Percentiles rank a stretch among this genome's conserved stretches.
phyloP scores from a whole-genome alignment of 1,140 invertebrate species.

The Maniola jurtina region DNA sequence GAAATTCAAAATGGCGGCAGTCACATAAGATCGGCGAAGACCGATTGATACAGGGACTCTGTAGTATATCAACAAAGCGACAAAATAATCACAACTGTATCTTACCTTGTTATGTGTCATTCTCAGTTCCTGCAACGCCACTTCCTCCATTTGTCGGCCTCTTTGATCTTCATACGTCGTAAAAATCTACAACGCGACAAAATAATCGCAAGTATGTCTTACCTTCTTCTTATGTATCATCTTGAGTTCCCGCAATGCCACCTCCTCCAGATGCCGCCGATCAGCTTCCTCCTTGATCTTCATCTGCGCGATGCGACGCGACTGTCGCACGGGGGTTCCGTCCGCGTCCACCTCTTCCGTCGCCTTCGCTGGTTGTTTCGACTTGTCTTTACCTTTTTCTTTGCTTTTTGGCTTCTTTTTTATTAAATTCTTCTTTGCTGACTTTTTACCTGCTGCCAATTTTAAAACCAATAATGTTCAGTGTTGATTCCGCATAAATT shows the following conservation, averaged over 20 bases:
- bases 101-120: slow-evolving; percentile 81
- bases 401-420: slow-evolving; percentile 57
- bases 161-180: slow-evolving; percentile 87
- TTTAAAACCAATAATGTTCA: background rate
- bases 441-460: slow-evolving; percentile 47
- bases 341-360: slow-evolving; percentile 37
- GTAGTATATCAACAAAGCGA: too few relatives aligned
- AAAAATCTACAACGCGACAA: too few relatives aligned
- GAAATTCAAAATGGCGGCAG: too few relatives aligned
- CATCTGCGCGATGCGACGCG: slow-evolving; percentile 89
- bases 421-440: slow-evolving; percentile 53
- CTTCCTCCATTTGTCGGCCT: slow-evolving; percentile 86
- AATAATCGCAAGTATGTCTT: slow-evolving; percentile 15
- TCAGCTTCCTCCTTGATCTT: slow-evolving; percentile 92
- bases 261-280: slow-evolving; percentile 84
- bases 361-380: slow-evolving; percentile 26
- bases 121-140: slow-evolving; percentile 81
- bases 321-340: slow-evolving; percentile 83
- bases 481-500: too few relatives aligned
- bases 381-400: slow-evolving; percentile 31
- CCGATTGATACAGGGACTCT: too few relatives aligned
- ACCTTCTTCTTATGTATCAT: slow-evolving; percentile 82
- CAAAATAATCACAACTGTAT: background rate
- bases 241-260: slow-evolving; percentile 81
- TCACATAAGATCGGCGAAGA: too few relatives aligned